These are phyloP conservation scores for Drepanosiphum platanoidis DNA, from an alignment of 2,888 invertebrate genomes.

Conservation along the genomic window DNA sequence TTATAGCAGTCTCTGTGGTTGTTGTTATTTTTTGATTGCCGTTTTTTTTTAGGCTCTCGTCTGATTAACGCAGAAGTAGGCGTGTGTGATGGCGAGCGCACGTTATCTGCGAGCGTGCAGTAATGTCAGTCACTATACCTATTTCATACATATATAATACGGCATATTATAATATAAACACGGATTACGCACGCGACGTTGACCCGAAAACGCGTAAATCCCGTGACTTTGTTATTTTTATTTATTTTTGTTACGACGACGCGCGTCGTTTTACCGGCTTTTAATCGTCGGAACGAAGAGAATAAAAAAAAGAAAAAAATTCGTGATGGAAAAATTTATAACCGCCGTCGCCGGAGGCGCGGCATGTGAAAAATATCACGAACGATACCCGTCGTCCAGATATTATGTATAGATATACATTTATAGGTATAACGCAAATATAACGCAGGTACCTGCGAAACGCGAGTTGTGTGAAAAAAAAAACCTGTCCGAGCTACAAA, in stretches of 20 bases:
- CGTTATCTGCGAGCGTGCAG: background rate
- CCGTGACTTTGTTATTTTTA: background rate
- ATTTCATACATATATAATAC: background rate
- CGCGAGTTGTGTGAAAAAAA: background rate
- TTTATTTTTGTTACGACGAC: too few species aligned
- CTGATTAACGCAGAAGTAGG: background rate
- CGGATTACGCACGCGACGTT: constrained; percentile 9
- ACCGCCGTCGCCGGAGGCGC: background rate
- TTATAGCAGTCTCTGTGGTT: background rate
- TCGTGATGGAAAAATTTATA: constrained; percentile 19
- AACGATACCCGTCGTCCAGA: background rate
- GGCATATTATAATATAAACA: background rate
- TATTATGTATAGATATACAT: background rate
- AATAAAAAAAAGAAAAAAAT: constrained; percentile 1
- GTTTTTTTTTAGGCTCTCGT: background rate
- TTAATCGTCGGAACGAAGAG: background rate
- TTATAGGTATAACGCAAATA: background rate
- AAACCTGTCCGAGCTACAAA: background rate
- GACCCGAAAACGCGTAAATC: constrained; percentile 8
- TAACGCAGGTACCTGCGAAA: too few species aligned
- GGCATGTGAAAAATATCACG: background rate
- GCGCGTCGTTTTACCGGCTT: background rate
- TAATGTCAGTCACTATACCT: background rate
- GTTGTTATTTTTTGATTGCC: background rate
- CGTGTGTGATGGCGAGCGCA: background rate